Conservation (phyloP, 2,113 vertebrate genomes). For the Pseudonaja textilis region DNA sequence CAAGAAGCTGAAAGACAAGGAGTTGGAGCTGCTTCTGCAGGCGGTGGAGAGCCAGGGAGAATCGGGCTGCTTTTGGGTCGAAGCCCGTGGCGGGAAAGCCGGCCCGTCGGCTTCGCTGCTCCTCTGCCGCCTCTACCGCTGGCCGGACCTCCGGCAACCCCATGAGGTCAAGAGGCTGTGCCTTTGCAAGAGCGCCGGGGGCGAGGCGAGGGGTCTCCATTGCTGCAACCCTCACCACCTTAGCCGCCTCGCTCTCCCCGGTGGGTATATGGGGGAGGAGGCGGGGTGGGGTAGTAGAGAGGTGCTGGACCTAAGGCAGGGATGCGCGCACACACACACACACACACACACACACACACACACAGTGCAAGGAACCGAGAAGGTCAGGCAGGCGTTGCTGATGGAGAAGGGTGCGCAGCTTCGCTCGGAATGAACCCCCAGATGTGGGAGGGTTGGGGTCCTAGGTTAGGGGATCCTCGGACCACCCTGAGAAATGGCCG, state of each 20-base stretch:
- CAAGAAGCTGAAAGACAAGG: conserved; percentile 66
- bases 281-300: too few species aligned
- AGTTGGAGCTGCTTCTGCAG: conserved; percentile 63
- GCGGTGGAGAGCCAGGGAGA: conserved; percentile 62
- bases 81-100: conserved; percentile 32
- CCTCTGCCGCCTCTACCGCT: conserved; percentile 67
- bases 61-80: conserved; percentile 50
- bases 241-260: conserved; percentile 62
- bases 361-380: neutral
- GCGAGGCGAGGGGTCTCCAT: conserved; percentile 22
- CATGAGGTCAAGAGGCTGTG: conserved; percentile 63
- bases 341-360: neutral
- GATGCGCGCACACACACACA: accelerated
- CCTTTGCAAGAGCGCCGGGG: conserved; percentile 35
- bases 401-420: too few species aligned
- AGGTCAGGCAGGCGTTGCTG: too few species aligned
- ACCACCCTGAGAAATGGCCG: neutral
- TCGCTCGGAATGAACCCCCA: neutral
- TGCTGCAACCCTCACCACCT: conserved; percentile 73
- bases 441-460: neutral
- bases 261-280: conserved; percentile 33
- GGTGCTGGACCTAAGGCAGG: accelerated
- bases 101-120: conserved; percentile 51
- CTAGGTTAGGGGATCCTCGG: neutral
- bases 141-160: conserved; percentile 61